Conservation (phyloP, 2,888 invertebrate species). For the Tyria jacobaeae region DNA sequence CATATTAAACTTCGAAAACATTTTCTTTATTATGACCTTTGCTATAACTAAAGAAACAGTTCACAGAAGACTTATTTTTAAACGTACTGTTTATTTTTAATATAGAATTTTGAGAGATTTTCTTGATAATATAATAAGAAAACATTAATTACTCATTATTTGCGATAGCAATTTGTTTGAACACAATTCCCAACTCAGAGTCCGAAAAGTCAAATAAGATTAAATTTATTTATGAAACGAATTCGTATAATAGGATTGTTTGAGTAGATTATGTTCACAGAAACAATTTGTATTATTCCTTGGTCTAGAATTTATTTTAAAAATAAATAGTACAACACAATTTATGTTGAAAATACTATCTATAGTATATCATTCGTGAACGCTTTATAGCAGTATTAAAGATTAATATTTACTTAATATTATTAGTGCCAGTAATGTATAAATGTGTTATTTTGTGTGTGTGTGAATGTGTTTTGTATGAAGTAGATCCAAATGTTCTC, state of each 20-base stretch:
- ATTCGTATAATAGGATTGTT: constrained; percentile 32
- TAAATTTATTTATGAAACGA: constrained; percentile 37
- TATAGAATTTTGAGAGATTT: constrained; percentile 22
- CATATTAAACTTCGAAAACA: neutral
- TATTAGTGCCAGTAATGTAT: no score
- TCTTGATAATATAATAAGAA: constrained; percentile 25
- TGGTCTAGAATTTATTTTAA: neutral
- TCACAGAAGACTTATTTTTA: neutral
- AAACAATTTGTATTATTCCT: constrained; percentile 3
- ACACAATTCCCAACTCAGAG: constrained; percentile 16
- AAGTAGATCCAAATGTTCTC: no score
- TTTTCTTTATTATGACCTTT: neutral
- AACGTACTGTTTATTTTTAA: constrained; percentile 11
- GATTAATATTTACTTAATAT: no score
- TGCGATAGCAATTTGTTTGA: constrained; percentile 35
- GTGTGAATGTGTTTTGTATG: no score
- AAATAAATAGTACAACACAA: neutral
- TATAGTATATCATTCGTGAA: neutral
- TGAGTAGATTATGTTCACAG: constrained; percentile 29
- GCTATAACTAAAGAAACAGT: neutral
- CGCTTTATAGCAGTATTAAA: neutral
- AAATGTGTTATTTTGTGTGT: no score
- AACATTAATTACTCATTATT: constrained; percentile 46
- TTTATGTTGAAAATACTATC: neutral
- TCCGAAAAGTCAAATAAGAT: constrained; percentile 38